A percentile compares a stretch with the other conserved stretches of the same genome.
These are phyloP conservation scores for Benthochromis sp. DNA, from an alignment of 2,113 vertebrate species.

Conservation along the genomic window DNA sequence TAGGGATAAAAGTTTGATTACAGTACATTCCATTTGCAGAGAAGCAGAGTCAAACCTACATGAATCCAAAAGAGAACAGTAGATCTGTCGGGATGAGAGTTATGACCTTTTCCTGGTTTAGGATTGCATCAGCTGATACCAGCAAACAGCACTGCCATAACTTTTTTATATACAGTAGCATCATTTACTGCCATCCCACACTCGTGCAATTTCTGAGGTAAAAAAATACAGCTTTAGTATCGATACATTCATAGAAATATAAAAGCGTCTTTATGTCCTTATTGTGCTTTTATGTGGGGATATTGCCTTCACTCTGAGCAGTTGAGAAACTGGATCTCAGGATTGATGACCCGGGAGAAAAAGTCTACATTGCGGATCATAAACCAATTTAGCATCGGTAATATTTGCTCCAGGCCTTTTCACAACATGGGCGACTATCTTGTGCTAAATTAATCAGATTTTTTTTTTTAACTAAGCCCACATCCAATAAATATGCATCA, in stretches of 20 bases:
- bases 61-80: conserved; percentile 33
- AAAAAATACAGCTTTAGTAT: conserved; percentile 65
- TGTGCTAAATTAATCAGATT: neutral
- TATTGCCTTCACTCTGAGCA: conserved; percentile 50
- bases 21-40: conserved; percentile 69
- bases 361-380: neutral
- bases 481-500: conserved; percentile 46
- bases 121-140: conserved; percentile 37
- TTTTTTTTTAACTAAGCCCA: conserved; percentile 19
- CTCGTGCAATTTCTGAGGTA: conserved; percentile 49
- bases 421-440: conserved; percentile 3
- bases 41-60: conserved; percentile 38
- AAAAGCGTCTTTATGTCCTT: conserved; percentile 49
- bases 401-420: conserved; percentile 22
- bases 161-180: conserved; percentile 1
- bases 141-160: conserved; percentile 8
- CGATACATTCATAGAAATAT: conserved; percentile 72
- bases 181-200: conserved; percentile 1
- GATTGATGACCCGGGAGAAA: conserved; percentile 10
- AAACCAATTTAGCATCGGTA: conserved; percentile 10
- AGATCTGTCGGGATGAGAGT: conserved; percentile 22
- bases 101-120: conserved; percentile 21
- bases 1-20: conserved; percentile 40
- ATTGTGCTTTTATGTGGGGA: conserved; percentile 63
- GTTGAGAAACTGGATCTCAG: conserved; percentile 24